Percentiles rank a stretch among this genome's conserved stretches.
phyloP scores from a whole-genome alignment of 1,140 invertebrate genomes.

The Caenorhabditis remanei region DNA sequence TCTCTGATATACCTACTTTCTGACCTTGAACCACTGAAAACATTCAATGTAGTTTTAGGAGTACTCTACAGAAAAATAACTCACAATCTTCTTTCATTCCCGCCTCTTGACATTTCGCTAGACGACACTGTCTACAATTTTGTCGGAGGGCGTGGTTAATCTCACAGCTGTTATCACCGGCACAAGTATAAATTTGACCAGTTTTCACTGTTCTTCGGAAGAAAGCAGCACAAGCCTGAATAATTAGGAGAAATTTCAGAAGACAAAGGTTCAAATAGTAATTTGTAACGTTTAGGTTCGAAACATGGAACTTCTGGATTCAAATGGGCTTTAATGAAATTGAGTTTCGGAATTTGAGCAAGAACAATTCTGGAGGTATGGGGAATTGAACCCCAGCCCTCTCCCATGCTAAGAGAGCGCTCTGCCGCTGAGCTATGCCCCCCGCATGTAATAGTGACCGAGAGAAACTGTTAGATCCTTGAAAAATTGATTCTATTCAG shows the following conservation, averaged over 20 bases:
- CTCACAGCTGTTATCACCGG: background rate
- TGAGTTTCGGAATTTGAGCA: background rate
- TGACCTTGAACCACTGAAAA: constrained; percentile 32
- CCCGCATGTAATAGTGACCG: background rate
- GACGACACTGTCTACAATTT: constrained; percentile 21
- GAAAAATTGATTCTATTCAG: no score
- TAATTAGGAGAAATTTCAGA: no score
- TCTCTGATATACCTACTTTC: background rate
- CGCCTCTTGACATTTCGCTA: constrained; percentile 7
- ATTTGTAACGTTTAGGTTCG: no score
- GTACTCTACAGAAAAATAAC: background rate
- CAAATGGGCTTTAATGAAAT: background rate
- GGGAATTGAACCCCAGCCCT: constrained; percentile 56
- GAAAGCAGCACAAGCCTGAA: constrained; percentile 24
- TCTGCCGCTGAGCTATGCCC: constrained; percentile 44
- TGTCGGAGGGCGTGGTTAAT: constrained; percentile 21
- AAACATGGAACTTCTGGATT: background rate
- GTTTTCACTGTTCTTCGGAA: constrained; percentile 12
- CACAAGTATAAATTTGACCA: background rate
- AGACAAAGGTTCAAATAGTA: no score
- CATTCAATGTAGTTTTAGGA: no score
- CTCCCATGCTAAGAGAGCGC: constrained; percentile 56
- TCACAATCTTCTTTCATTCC: constrained; percentile 34
- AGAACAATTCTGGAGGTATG: constrained; percentile 49
- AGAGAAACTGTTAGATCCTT: background rate